A percentile compares a stretch with the other conserved stretches of the same genome.
Conservation (phyloP, 2,113 vertebrate species). For the Desmodus rotundus region DNA sequence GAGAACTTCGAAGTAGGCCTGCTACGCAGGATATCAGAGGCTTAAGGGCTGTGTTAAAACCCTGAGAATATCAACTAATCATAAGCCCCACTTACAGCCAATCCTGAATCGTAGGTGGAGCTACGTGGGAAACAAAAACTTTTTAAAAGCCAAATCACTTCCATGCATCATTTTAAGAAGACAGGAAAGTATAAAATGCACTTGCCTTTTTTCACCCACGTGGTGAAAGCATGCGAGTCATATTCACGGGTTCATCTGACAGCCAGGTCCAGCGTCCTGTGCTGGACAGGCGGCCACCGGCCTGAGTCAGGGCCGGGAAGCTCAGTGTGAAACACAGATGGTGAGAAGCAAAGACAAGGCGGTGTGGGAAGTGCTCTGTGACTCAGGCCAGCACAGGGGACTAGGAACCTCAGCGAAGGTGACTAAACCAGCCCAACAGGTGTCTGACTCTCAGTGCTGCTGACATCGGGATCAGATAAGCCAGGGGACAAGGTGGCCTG, state of each 20-base stretch:
- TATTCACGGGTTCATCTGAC: background rate
- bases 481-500: no score
- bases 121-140: background rate
- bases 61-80: background rate
- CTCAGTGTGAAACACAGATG: no score
- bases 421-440: background rate
- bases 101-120: background rate
- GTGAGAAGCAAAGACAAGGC: no score
- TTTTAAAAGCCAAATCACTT: background rate
- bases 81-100: background rate
- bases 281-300: fast-evolving
- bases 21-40: background rate
- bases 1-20: background rate
- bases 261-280: fast-evolving
- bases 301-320: background rate
- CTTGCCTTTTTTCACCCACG: background rate
- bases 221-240: background rate
- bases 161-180: background rate
- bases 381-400: background rate
- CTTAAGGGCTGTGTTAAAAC: background rate
- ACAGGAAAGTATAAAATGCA: background rate
- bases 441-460: background rate
- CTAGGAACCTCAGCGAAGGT: background rate
- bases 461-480: background rate
- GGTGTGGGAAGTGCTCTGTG: background rate